Conservation (phyloP, 2,797 vertebrate genomes). For the Falco peregrinus region DNA sequence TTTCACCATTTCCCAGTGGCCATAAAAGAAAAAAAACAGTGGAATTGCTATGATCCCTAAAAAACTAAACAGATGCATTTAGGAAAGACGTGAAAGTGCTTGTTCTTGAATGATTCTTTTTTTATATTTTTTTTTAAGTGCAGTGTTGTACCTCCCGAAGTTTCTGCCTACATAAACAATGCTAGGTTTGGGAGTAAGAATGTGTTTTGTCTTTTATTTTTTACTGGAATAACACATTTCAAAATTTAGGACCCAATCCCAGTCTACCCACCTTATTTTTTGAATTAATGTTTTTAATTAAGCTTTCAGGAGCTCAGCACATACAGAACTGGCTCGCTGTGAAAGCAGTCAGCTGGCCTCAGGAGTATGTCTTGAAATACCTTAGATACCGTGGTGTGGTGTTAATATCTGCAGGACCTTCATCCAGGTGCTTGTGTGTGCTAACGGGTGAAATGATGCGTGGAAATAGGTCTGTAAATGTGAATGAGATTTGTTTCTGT, state of each 20-base stretch:
- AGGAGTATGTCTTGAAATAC: conserved; percentile 46
- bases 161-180: conserved; percentile 13
- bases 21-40: neutral
- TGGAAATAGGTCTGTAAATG: neutral
- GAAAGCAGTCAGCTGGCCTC: conserved; percentile 39
- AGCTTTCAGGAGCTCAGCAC: conserved; percentile 3
- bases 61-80: neutral
- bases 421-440: neutral
- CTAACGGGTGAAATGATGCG: neutral
- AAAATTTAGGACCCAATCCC: neutral
- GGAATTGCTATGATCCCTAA: neutral
- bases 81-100: neutral
- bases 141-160: neutral
- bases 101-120: neutral
- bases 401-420: neutral
- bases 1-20: conserved; percentile 7
- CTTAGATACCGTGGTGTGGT: neutral
- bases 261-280: conserved; percentile 1
- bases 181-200: neutral
- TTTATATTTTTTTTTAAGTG: neutral
- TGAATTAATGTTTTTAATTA: conserved; percentile 32
- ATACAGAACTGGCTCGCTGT: neutral
- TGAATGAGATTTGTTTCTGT: neutral
- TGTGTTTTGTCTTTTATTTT: neutral
- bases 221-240: neutral